Percentiles rank a stretch among this genome's conserved stretches.
These are phyloP conservation scores for Lophius americanus DNA, from an alignment of 2,797 vertebrate species.

Conservation along the genomic window DNA sequence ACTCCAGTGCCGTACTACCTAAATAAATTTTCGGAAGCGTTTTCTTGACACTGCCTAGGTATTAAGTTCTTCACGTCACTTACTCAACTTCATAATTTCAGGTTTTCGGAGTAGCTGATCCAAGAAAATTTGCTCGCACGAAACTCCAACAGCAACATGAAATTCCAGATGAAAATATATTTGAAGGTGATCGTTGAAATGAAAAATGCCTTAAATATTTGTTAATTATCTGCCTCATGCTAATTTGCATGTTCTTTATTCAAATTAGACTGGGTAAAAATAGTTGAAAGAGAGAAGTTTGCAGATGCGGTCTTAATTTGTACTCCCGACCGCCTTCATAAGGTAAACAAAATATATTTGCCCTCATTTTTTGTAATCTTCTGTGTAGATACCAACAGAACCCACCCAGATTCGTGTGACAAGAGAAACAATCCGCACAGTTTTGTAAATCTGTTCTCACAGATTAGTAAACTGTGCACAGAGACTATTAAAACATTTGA, in stretches of 20 bases:
- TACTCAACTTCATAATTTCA: conserved; percentile 30
- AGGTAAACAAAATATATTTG: conserved; percentile 60
- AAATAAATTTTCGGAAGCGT: no score
- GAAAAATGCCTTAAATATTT: background rate
- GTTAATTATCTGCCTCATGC: background rate
- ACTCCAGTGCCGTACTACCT: no score
- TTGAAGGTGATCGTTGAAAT: conserved; percentile 65
- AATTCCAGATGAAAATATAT: conserved; percentile 68
- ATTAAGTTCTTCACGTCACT: background rate
- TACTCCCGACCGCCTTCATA: conserved; percentile 78
- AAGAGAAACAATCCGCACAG: no score
- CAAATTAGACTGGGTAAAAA: conserved; percentile 72
- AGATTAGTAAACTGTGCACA: no score
- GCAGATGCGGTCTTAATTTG: conserved; percentile 79
- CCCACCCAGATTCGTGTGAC: no score
- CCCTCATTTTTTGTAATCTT: background rate
- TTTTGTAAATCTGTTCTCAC: no score
- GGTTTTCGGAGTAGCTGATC: conserved; percentile 82
- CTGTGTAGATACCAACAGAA: background rate
- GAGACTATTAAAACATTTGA: no score
- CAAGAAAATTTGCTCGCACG: conserved; percentile 76
- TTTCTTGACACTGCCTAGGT: no score
- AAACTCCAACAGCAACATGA: conserved; percentile 73
- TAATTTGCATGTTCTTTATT: conserved; percentile 14
- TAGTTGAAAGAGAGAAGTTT: conserved; percentile 79